A percentile compares a stretch with the other conserved stretches of the same genome.
Evolutionary conservation across 2,113 vertebrate genomes (phyloP).

Genomic region (Fregata magnificens): DNA sequence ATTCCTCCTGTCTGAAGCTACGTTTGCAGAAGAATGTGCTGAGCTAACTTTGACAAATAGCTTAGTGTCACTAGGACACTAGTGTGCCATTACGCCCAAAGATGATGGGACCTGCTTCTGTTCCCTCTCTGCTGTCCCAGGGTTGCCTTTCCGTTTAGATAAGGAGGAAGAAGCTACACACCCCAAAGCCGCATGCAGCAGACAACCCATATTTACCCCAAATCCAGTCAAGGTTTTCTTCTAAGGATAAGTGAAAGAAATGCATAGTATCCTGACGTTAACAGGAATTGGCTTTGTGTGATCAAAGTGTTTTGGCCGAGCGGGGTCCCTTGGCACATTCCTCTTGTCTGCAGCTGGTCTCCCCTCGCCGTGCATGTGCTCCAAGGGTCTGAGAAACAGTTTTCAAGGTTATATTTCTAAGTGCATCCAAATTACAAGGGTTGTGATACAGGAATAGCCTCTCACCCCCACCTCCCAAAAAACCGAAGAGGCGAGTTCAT

Average conservation of each 20-base stretch:
- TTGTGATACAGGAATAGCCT: neutral
- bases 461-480: neutral
- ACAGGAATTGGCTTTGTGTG: neutral
- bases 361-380: rapidly evolving
- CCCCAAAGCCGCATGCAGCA: neutral
- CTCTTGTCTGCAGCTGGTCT: neutral
- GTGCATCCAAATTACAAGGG: neutral
- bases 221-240: neutral
- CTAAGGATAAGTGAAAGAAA: neutral
- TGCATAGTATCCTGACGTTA: rapidly evolving
- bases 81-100: neutral
- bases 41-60: neutral
- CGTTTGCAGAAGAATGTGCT: neutral
- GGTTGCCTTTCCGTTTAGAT: neutral
- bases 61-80: neutral
- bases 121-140: neutral
- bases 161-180: neutral
- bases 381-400: neutral
- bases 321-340: rapidly evolving
- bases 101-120: neutral
- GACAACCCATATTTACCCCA: neutral
- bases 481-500: neutral
- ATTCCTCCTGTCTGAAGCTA: neutral
- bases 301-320: neutral
- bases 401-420: neutral